Percentiles rank a stretch among this genome's conserved stretches.
Evolutionary conservation across 2,888 invertebrate genomes (phyloP).

Genomic region (Lathronympha strigana): DNA sequence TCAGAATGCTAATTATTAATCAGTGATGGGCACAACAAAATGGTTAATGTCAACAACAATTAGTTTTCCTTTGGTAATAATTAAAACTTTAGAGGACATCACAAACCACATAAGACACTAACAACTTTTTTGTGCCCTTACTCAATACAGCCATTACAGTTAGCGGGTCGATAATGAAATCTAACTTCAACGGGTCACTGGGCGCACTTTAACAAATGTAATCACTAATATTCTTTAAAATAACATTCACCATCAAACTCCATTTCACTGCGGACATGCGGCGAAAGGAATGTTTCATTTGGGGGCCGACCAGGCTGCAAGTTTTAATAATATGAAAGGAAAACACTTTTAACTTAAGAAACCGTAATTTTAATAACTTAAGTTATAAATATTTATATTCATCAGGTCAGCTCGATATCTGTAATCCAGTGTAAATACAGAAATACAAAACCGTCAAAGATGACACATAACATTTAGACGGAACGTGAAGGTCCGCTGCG

Average conservation of each 20-base stretch:
- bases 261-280: constrained; percentile 82
- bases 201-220: constrained; percentile 73
- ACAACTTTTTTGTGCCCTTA: constrained; percentile 82
- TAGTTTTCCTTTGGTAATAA: constrained; percentile 74
- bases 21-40: constrained; percentile 80
- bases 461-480: constrained; percentile 86
- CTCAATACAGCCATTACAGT: constrained; percentile 79
- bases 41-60: constrained; percentile 78
- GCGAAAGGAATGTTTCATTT: constrained; percentile 81
- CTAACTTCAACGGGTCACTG: constrained; percentile 68
- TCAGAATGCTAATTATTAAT: constrained; percentile 76
- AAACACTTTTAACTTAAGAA: constrained; percentile 85
- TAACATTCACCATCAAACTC: constrained; percentile 77
- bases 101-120: constrained; percentile 79
- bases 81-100: constrained; percentile 68
- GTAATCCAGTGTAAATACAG: constrained; percentile 86
- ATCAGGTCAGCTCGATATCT: constrained; percentile 86
- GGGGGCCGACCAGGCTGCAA: constrained; percentile 79
- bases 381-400: constrained; percentile 86
- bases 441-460: constrained; percentile 85
- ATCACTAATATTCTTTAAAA: constrained; percentile 68
- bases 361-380: constrained; percentile 86
- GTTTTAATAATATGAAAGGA: constrained; percentile 76
- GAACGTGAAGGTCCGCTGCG: constrained; percentile 84
- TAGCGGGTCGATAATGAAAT: constrained; percentile 64